phyloP scores from a whole-genome alignment of 2,888 invertebrate species.

The Opisthograptis luteolata region DNA sequence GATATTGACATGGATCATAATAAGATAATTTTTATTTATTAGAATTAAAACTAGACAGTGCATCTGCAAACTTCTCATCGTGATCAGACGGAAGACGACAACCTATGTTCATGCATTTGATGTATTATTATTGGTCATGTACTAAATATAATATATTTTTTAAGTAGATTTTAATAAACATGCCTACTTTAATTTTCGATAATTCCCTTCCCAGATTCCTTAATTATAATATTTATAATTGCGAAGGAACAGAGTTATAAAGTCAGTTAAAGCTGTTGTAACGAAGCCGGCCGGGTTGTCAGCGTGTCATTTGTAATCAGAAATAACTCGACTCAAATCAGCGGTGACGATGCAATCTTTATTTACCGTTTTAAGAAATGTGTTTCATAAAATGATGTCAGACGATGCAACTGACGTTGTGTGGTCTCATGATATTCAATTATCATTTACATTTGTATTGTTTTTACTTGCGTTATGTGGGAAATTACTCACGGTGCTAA shows the following conservation, averaged over 20 bases:
- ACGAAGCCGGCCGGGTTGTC: slow-evolving; percentile 27
- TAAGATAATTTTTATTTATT: too few species aligned
- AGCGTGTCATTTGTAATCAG: slow-evolving; percentile 33
- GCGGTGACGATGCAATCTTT: slow-evolving; percentile 35
- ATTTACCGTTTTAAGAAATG: slow-evolving; percentile 35
- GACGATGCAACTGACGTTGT: slow-evolving; percentile 25
- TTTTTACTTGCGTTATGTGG: slow-evolving; percentile 19
- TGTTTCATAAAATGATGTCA: slow-evolving; percentile 30
- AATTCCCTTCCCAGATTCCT: slow-evolving; percentile 9
- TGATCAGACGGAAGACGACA: too few species aligned
- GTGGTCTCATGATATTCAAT: slow-evolving; percentile 31
- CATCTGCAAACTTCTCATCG: too few species aligned
- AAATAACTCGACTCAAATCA: slow-evolving; percentile 36
- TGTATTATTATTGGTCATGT: too few species aligned
- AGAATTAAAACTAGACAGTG: too few species aligned
- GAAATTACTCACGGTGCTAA: slow-evolving; percentile 4
- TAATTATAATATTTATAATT: slow-evolving; percentile 23
- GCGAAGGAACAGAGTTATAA: slow-evolving; percentile 14
- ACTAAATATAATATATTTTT: too few species aligned
- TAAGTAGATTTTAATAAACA: neutral
- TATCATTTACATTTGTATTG: slow-evolving; percentile 10
- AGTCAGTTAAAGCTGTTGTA: slow-evolving; percentile 24
- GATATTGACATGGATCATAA: too few species aligned
- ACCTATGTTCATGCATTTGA: too few species aligned
- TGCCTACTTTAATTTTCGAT: too few species aligned